These are phyloP conservation scores for Genyomyrus donnyi DNA, from an alignment of 2,113 vertebrate species.

Conservation along the genomic window DNA sequence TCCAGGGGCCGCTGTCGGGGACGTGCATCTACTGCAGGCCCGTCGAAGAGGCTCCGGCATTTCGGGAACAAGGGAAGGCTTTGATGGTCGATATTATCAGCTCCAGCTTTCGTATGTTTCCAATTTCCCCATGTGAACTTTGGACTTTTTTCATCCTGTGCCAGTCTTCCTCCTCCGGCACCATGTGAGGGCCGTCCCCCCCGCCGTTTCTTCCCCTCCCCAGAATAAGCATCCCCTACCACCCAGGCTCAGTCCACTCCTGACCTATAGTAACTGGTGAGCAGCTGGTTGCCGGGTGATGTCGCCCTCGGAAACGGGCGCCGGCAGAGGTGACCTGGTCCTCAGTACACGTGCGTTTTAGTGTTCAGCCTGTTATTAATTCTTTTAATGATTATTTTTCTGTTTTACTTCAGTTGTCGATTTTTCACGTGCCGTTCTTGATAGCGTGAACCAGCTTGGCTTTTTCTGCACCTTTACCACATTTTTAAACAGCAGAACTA, in stretches of 20 bases:
- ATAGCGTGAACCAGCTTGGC: background rate
- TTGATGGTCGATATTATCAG: constrained; percentile 64
- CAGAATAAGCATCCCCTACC: constrained; percentile 31
- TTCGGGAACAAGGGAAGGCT: constrained; percentile 45
- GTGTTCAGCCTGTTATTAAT: background rate
- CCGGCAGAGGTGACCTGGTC: background rate
- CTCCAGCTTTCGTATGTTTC: constrained; percentile 61
- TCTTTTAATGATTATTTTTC: background rate
- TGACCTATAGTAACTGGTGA: constrained; percentile 15
- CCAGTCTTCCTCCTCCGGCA: constrained; percentile 62
- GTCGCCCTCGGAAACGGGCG: background rate
- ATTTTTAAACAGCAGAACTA: background rate
- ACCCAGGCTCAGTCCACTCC: constrained; percentile 21
- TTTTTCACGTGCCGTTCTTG: background rate
- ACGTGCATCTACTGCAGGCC: constrained; percentile 24
- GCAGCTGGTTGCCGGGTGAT: constrained; percentile 22
- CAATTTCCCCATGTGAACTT: constrained; percentile 59
- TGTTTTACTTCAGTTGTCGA: background rate
- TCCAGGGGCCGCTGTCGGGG: constrained; percentile 40
- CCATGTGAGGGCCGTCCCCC: constrained; percentile 43
- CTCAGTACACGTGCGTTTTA: background rate
- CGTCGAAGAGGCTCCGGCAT: constrained; percentile 49
- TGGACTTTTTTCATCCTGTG: constrained; percentile 54
- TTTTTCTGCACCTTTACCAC: background rate
- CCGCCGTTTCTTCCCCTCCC: constrained; percentile 40